Base-by-base conservation (phyloP, 1,140 invertebrate genomes). In the Aphaenogaster rudis region DNA sequence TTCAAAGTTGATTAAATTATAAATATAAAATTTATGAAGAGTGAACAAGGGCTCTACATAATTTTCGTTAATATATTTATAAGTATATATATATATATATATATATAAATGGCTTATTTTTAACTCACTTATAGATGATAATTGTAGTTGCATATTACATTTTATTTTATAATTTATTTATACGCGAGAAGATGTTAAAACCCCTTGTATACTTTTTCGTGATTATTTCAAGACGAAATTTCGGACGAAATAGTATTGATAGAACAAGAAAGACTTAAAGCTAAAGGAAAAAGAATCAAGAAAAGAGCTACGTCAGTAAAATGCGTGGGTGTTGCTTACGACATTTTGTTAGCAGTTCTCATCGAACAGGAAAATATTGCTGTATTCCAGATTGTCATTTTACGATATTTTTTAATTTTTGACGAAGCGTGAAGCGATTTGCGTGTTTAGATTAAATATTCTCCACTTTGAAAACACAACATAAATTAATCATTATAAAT, bases 251-350 rank as follows among this genome's bases (percentile, higher is more conserved):
- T 64, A 36, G 36, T 45, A 5, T 52, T 36, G 1, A 15, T 9
- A 36, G 0, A 52, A 52, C 1, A 71, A 28, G 28, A 17, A 52
- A 54, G 8, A 3, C 8, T 33, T 8, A 36, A 71, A 48, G 5
- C 0, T 15, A 6, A 69, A 69, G 2, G 3, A 36, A 78, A 78
- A 76, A 76, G 8, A 7, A 57, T 11, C 7, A 17, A 77, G 8
- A 78, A 63, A 78, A 63, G 11, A 45, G 0, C 5, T 74, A 15
- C 4, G 21, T 64, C 39, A 3, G 5, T 33, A 7, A 66, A 66
- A 48, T 66, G 28, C 64, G 39, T 79, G 28, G 21, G 39, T 36
- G 52, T 76, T 59, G 21, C 36, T 77, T 79, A 52, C 13, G 39
- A 36, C 21, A 72, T 7, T 64, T 54, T 45, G 33, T 59, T 64